phyloP scores from a whole-genome alignment of 2,797 vertebrate genomes.

The Clarias fuscus region DNA sequence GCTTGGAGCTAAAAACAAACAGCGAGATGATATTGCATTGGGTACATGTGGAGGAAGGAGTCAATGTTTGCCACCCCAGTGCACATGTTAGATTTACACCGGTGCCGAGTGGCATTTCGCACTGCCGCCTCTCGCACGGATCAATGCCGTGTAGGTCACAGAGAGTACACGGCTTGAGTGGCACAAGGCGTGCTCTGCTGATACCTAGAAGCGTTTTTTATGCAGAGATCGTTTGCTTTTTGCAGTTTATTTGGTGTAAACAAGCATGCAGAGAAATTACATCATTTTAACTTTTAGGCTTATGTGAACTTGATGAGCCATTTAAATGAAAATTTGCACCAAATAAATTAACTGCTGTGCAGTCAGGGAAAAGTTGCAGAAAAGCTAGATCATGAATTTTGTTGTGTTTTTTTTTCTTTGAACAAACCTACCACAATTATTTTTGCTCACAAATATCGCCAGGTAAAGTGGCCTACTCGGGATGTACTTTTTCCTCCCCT shows the following conservation, averaged over 20 bases:
- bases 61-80: conserved; percentile 26
- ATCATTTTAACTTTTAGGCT: neutral
- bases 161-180: conserved; percentile 8
- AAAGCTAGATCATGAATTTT: neutral
- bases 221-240: neutral
- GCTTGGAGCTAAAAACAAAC: conserved; percentile 10
- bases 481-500: neutral
- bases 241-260: neutral
- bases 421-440: neutral
- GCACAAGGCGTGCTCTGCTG: neutral
- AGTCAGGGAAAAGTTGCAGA: neutral
- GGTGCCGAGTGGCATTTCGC: conserved; percentile 31
- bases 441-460: neutral
- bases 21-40: neutral
- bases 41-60: neutral
- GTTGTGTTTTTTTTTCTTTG: too few relatives aligned
- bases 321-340: neutral
- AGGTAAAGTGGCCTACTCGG: neutral
- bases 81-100: conserved; percentile 43
- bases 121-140: conserved; percentile 19
- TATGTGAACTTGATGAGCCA: neutral
- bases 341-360: too few relatives aligned
- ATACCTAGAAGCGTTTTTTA: neutral
- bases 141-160: conserved; percentile 35
- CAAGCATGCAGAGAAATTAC: neutral